phyloP scores from a whole-genome alignment of 2,888 invertebrate species.

The Disparrhopalites patrizii region DNA sequence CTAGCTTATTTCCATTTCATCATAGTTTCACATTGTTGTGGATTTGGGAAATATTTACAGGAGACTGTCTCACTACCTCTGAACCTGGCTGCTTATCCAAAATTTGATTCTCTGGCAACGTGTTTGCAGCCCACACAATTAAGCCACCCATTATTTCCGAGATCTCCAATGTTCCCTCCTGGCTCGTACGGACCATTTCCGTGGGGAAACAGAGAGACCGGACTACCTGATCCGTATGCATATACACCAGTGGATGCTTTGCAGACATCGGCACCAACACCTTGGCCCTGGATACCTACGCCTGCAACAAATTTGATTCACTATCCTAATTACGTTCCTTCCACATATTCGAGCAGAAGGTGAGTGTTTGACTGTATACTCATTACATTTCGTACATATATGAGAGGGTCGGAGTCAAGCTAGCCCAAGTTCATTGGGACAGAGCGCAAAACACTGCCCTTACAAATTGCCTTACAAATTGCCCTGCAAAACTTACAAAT shows the following conservation, averaged over 20 bases:
- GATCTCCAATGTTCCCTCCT: constrained; percentile 22
- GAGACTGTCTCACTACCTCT: constrained; percentile 35
- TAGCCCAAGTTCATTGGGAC: no score
- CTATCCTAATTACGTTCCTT: constrained; percentile 34
- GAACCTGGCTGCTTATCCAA: constrained; percentile 17
- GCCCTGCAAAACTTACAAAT: no score
- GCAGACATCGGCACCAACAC: constrained; percentile 17
- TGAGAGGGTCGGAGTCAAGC: no score
- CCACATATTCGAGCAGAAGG: constrained; percentile 33
- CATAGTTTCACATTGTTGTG: neutral
- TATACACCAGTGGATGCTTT: constrained; percentile 10
- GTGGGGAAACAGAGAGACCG: constrained; percentile 27
- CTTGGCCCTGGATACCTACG: constrained; percentile 41
- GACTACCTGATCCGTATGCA: constrained; percentile 11
- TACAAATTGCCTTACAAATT: no score
- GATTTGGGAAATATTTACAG: no score
- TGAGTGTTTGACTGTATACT: constrained; percentile 24
- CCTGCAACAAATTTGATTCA: constrained; percentile 33
- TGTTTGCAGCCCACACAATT: constrained; percentile 6
- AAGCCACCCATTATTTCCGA: constrained; percentile 11
- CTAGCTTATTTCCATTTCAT: no score
- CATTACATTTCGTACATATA: no score
- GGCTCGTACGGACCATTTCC: constrained; percentile 35
- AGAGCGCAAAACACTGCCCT: no score
- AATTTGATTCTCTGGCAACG: constrained; percentile 1